Percentiles rank a stretch among this genome's conserved stretches.
Conservation (phyloP, 2,113 vertebrate genomes). For the Trematomus loennbergii region DNA sequence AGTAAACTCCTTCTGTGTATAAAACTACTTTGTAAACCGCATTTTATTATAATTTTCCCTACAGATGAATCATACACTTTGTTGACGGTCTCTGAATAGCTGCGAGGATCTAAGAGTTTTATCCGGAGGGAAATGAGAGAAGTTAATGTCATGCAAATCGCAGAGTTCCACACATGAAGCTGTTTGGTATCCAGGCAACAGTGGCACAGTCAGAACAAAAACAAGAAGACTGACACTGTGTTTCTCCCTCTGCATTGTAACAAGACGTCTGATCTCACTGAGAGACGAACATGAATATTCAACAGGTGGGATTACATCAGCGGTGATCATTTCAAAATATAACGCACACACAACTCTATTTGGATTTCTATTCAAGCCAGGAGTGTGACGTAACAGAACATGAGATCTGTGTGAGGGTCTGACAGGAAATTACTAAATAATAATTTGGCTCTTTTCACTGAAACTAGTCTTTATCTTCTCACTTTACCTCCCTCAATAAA, state of each 20-base stretch:
- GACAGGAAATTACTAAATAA: neutral
- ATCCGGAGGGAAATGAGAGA: conserved; percentile 37
- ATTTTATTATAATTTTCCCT: neutral
- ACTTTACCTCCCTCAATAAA: conserved; percentile 25
- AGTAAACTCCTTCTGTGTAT: too few species aligned
- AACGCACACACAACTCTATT: conserved; percentile 3
- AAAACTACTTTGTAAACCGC: too few species aligned
- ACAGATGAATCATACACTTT: neutral
- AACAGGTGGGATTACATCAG: conserved; percentile 70
- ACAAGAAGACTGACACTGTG: conserved; percentile 18
- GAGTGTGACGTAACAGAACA: conserved; percentile 47
- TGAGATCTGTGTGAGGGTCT: neutral
- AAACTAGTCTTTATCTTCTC: conserved; percentile 8
- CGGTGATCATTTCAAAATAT: conserved; percentile 37
- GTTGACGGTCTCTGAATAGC: conserved; percentile 28
- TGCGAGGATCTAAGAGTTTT: conserved; percentile 1
- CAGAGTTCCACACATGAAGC: conserved; percentile 45
- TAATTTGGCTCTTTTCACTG: neutral
- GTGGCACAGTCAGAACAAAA: neutral
- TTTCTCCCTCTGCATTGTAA: conserved; percentile 30
- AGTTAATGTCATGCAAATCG: conserved; percentile 76
- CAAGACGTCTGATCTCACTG: conserved; percentile 40
- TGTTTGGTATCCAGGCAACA: conserved; percentile 74
- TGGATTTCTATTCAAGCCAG: conserved; percentile 1
- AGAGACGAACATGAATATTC: conserved; percentile 79